A percentile compares a stretch with the other conserved stretches of the same genome.
phyloP scores from a whole-genome alignment of 2,113 vertebrate species.

The Dascyllus trimaculatus region DNA sequence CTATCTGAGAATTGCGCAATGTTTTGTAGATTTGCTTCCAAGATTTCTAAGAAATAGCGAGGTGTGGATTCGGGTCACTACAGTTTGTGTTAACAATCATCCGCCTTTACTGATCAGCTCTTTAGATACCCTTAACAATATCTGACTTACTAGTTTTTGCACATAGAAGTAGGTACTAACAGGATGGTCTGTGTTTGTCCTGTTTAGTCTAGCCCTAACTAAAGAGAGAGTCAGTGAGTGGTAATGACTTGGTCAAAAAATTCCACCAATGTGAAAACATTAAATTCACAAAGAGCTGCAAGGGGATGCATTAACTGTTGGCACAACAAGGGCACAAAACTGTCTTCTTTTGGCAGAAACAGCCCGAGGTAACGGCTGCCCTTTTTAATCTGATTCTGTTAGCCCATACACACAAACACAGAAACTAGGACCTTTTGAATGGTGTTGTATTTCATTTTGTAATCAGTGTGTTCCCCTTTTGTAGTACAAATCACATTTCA shows the following conservation, averaged over 20 bases:
- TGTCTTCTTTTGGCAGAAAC: slow-evolving; percentile 9
- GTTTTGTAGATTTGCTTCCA: slow-evolving; percentile 2
- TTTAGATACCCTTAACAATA: background rate
- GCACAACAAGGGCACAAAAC: slow-evolving; percentile 1
- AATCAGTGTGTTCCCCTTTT: background rate
- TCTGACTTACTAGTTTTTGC: background rate
- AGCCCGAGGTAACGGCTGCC: slow-evolving; percentile 1
- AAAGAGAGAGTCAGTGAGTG: slow-evolving; percentile 40
- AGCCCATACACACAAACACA: background rate
- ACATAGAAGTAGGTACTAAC: background rate
- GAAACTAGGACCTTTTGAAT: background rate
- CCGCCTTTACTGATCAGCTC: background rate
- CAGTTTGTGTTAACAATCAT: background rate
- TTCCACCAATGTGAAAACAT: slow-evolving; percentile 54
- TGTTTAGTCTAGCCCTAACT: background rate
- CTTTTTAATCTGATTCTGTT: slow-evolving; percentile 1
- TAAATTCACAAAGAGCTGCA: slow-evolving; percentile 46
- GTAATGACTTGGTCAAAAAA: slow-evolving; percentile 42
- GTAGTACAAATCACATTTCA: no score
- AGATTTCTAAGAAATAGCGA: slow-evolving; percentile 5
- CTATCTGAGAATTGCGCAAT: background rate
- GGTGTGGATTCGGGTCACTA: background rate
- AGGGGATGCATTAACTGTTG: slow-evolving; percentile 2
- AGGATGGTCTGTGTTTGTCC: background rate
- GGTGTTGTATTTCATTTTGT: no score